phyloP scores from a whole-genome alignment of 2,888 invertebrate species.

The Julus scandinavius region DNA sequence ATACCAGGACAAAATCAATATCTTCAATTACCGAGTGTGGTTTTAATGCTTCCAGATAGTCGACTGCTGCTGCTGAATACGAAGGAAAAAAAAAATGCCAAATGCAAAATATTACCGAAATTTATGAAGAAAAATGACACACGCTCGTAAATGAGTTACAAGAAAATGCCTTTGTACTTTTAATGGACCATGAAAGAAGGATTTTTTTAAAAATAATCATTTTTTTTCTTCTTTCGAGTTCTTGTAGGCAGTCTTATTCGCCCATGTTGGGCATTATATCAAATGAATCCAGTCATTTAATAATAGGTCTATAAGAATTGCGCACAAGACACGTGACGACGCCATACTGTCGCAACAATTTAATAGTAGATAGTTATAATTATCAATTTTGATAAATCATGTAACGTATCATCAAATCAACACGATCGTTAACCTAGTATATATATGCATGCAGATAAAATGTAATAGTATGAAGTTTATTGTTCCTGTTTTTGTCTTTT shows the following conservation, averaged over 20 bases:
- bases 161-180: conserved; percentile 9
- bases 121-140: conserved; percentile 12
- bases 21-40: conserved; percentile 35
- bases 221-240: not conserved
- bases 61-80: not conserved
- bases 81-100: not conserved
- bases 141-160: not conserved
- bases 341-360: no score
- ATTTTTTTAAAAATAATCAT: not conserved
- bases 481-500: no score
- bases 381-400: no score
- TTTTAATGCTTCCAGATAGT: not conserved
- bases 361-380: no score
- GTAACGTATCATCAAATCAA: no score
- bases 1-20: conserved; percentile 29
- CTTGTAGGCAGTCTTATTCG: not conserved
- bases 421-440: no score
- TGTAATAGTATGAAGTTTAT: no score
- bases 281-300: no score
- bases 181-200: conserved; percentile 18
- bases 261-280: not conserved
- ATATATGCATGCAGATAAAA: no score
- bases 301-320: no score
- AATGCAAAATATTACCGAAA: conserved; percentile 34
- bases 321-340: no score